Conservation (phyloP, 2,797 vertebrate species). For the Clarias platycephalus region DNA sequence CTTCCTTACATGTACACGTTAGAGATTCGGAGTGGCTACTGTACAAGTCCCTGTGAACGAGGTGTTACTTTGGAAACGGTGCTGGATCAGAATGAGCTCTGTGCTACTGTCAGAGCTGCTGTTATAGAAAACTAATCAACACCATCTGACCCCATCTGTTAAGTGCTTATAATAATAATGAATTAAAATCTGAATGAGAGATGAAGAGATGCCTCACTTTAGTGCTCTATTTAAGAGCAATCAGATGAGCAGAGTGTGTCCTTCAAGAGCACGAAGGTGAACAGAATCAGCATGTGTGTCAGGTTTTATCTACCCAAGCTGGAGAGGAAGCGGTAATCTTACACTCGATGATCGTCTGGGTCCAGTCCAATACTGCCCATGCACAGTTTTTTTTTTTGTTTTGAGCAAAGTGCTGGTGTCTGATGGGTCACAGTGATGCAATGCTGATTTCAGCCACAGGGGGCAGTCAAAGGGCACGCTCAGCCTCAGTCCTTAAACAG, state of each 20-base stretch:
- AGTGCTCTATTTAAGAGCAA: not conserved
- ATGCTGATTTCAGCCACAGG: conserved; percentile 23
- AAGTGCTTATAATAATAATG: not conserved
- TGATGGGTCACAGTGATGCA: not conserved
- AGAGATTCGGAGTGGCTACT: too few species aligned
- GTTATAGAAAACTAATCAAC: not conserved
- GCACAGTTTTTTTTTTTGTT: not conserved
- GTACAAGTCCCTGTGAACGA: not conserved
- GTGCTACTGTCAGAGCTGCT: not conserved
- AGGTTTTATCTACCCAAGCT: conserved; percentile 40
- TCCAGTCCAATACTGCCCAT: conserved; percentile 40
- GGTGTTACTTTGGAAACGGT: not conserved
- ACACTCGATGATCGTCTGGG: conserved; percentile 40
- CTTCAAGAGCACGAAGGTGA: conserved; percentile 43
- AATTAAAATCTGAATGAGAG: not conserved
- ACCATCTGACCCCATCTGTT: not conserved
- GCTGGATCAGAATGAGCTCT: not conserved
- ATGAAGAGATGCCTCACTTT: not conserved
- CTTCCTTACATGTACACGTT: not conserved
- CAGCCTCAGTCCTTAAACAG: not conserved
- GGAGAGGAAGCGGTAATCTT: conserved; percentile 45
- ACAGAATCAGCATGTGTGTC: conserved; percentile 46
- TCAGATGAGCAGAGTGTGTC: not conserved
- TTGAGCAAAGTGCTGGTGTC: not conserved
- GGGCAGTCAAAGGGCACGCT: conserved; percentile 19